Evolutionary conservation across 2,113 vertebrate species (phyloP).

Genomic region (Chaenogobius annularis): DNA sequence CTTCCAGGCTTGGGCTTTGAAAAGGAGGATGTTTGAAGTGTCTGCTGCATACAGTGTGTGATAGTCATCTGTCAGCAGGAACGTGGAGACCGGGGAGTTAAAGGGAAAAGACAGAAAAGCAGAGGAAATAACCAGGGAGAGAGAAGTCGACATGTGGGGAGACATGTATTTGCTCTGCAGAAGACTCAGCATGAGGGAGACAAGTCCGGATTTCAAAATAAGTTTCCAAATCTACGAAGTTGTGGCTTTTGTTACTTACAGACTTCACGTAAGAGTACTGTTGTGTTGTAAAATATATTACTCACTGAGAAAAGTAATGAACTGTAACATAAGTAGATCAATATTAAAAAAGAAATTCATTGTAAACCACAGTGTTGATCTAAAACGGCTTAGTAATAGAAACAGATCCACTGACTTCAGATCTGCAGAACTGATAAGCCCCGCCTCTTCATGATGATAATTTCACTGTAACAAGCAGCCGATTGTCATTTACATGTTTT

Average conservation of each 20-base stretch:
- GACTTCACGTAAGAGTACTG: not conserved
- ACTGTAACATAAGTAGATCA: too few species aligned
- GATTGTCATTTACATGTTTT: too few species aligned
- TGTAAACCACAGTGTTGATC: too few species aligned
- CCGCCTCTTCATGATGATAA: too few species aligned
- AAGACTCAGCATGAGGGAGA: constrained; percentile 11
- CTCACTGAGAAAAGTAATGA: not conserved
- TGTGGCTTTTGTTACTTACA: not conserved
- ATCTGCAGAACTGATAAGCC: too few species aligned
- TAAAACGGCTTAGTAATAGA: too few species aligned
- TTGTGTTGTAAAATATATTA: not conserved
- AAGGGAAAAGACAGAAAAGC: constrained; percentile 31
- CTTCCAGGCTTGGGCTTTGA: constrained; percentile 37
- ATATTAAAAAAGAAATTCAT: too few species aligned
- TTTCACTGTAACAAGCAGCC: too few species aligned
- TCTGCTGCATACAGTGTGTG: constrained; percentile 37
- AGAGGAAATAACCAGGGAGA: constrained; percentile 20
- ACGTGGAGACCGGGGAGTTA: constrained; percentile 19
- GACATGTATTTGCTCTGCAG: not conserved
- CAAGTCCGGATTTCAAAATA: constrained; percentile 15
- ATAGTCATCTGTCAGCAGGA: constrained; percentile 34
- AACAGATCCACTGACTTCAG: too few species aligned
- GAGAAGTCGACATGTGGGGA: not conserved
- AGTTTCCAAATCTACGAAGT: not conserved
- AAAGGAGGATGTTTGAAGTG: constrained; percentile 53